Conservation (phyloP, 2,888 invertebrate species). For the Tribolium freemani region DNA sequence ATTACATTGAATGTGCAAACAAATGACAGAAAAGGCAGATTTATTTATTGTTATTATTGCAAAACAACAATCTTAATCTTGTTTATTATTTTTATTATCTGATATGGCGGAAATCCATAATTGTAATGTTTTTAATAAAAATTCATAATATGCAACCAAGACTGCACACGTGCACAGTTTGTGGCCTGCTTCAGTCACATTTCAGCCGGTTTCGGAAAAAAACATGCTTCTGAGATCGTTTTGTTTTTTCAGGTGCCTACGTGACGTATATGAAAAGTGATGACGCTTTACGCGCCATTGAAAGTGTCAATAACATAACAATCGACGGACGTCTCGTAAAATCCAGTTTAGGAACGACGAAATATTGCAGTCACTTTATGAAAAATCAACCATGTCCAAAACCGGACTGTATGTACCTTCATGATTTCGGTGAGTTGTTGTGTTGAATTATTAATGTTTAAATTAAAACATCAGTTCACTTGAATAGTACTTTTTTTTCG, state of each 20-base stretch:
- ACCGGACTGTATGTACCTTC: slow-evolving; percentile 99
- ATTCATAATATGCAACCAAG: too few species aligned
- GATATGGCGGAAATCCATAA: too few species aligned
- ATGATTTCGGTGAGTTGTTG: slow-evolving; percentile 86
- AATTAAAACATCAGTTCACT: slow-evolving; percentile 42
- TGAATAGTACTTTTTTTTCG: slow-evolving; percentile 54
- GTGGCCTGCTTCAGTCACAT: too few species aligned
- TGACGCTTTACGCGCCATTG: slow-evolving; percentile 97
- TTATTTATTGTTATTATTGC: background rate
- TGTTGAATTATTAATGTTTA: background rate
- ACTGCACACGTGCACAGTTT: too few species aligned
- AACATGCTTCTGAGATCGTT: background rate
- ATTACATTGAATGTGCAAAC: background rate
- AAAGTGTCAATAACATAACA: slow-evolving; percentile 96
- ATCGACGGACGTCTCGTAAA: slow-evolving; percentile 97
- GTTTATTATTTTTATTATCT: background rate
- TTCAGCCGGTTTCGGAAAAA: background rate
- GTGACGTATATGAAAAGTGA: slow-evolving; percentile 93
- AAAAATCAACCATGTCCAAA: slow-evolving; percentile 98
- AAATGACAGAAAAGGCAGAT: too few species aligned
- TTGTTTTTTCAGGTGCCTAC: slow-evolving; percentile 84
- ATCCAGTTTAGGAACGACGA: slow-evolving; percentile 98
- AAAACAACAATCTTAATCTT: background rate
- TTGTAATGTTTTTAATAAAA: too few species aligned
- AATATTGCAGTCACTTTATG: slow-evolving; percentile 99